Percentiles rank a stretch among this genome's conserved stretches.
Conservation (phyloP, 2,888 invertebrate genomes). For the Zaprionus bogoriensis region DNA sequence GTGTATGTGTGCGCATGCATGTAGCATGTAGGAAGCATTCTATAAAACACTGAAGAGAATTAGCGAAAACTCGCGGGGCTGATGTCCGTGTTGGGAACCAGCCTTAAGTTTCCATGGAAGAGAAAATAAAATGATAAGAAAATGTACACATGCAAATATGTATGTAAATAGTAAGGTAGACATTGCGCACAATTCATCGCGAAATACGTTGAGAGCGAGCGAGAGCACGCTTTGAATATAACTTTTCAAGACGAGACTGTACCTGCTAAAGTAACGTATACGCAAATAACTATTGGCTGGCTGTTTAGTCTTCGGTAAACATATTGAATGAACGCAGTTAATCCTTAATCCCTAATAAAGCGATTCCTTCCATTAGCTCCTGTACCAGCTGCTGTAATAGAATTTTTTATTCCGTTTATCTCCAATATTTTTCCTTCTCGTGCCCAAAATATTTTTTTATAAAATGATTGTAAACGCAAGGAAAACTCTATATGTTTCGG, state of each 20-base stretch:
- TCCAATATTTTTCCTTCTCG: no score
- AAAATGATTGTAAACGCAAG: no score
- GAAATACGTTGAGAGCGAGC: conserved; percentile 27
- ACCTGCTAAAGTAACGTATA: conserved; percentile 20
- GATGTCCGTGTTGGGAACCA: conserved; percentile 19
- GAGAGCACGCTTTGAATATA: conserved; percentile 14
- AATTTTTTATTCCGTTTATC: no score
- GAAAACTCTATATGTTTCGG: no score
- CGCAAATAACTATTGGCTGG: background rate
- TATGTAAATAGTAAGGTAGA: no score
- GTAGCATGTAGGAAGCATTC: conserved; percentile 6
- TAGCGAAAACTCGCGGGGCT: conserved; percentile 53
- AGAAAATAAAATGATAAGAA: background rate
- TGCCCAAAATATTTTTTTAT: no score
- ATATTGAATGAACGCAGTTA: no score
- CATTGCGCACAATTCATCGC: no score
- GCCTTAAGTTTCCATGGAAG: background rate
- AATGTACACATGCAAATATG: background rate
- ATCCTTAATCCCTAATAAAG: no score
- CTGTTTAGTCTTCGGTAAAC: no score
- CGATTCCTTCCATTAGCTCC: no score
- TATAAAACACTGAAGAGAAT: conserved; percentile 29
- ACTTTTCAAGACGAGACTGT: conserved; percentile 42
- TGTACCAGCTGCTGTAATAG: no score
- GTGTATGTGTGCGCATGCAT: background rate